Evolutionary conservation across 2,888 invertebrate species (phyloP).

Genomic region (Germaria angustata): DNA sequence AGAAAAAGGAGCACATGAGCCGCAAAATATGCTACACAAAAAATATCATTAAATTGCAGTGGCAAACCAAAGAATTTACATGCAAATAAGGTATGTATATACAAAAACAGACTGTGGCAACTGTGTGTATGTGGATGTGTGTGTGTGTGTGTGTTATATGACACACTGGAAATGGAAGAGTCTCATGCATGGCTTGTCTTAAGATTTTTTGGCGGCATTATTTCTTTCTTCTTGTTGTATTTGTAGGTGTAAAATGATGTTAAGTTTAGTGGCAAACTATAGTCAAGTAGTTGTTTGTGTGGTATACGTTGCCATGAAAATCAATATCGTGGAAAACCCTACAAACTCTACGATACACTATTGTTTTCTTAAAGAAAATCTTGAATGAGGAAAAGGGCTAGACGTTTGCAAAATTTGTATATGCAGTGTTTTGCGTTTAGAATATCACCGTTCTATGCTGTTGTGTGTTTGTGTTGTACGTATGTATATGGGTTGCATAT

Average conservation of each 20-base stretch:
- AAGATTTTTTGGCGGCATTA: constrained; percentile 47
- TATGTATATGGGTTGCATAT: constrained; percentile 48
- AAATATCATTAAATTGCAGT: constrained; percentile 66
- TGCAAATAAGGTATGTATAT: constrained; percentile 58
- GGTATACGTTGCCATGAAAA: constrained; percentile 44
- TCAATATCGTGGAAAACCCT: constrained; percentile 52
- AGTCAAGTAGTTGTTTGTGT: constrained; percentile 2
- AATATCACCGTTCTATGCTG: background rate
- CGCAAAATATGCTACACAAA: constrained; percentile 64
- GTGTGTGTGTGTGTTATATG: background rate
- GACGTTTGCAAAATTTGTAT: background rate
- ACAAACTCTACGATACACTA: constrained; percentile 3
- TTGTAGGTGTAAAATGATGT: constrained; percentile 64
- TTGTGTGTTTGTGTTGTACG: background rate
- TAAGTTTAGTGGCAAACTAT: constrained; percentile 61
- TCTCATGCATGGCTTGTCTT: constrained; percentile 23
- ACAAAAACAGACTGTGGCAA: background rate
- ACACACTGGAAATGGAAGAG: background rate
- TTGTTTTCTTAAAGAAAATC: constrained; percentile 25
- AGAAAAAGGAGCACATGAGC: constrained; percentile 52
- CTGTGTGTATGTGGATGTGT: background rate
- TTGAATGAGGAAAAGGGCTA: background rate
- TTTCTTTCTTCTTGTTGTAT: background rate
- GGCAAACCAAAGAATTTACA: constrained; percentile 67
- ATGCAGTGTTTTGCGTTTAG: constrained; percentile 25